A percentile compares a stretch with the other conserved stretches of the same genome.
Evolutionary conservation across 2,797 vertebrate genomes (phyloP).

Genomic region (Monodelphis domestica): DNA sequence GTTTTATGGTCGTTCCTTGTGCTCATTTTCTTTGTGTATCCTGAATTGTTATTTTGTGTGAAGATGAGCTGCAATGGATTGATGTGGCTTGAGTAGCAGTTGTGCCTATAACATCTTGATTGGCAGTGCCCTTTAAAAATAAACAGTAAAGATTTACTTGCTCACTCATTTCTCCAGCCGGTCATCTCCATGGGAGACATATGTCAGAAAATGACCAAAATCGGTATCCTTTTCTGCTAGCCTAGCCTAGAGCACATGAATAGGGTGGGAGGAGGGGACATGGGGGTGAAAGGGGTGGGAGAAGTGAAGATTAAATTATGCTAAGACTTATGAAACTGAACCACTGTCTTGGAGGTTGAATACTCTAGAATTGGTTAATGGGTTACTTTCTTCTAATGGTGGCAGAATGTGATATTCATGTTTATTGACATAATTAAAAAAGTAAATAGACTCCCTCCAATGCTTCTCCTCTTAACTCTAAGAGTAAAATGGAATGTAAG

Average conservation of each 20-base stretch:
- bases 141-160: conserved; percentile 51
- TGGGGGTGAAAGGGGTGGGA: neutral
- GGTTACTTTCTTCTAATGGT: neutral
- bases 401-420: neutral
- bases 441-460: neutral
- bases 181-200: conserved; percentile 45
- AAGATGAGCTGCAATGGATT: conserved; percentile 61
- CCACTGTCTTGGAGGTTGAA: neutral
- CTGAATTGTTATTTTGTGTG: conserved; percentile 57
- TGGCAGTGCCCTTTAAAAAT: conserved; percentile 61
- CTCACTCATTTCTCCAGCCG: conserved; percentile 59
- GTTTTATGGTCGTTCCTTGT: conserved; percentile 36
- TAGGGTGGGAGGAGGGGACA: neutral
- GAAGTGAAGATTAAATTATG: neutral
- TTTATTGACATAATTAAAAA: conserved; percentile 23
- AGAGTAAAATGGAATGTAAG: neutral
- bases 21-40: conserved; percentile 6
- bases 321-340: neutral
- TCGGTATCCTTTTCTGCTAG: conserved; percentile 50
- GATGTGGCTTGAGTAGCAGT: conserved; percentile 68
- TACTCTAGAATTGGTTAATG: neutral
- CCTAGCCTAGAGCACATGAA: conserved; percentile 27
- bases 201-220: conserved; percentile 49
- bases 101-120: conserved; percentile 48
- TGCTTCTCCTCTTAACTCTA: neutral